Conservation (phyloP, 2,113 vertebrate species). For the Okapia johnstoni region DNA sequence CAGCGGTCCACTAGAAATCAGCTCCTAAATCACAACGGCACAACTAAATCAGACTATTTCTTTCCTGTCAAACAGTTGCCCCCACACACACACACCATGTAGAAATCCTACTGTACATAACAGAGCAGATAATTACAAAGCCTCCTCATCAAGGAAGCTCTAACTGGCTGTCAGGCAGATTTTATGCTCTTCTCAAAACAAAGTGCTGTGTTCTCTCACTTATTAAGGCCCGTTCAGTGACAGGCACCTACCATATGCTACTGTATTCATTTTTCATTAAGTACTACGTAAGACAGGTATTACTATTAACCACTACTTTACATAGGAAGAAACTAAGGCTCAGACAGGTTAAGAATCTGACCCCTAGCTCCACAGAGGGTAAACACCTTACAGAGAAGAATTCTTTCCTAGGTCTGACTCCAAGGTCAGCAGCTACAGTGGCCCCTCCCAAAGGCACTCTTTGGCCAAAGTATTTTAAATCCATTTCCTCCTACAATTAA, state of each 20-base stretch:
- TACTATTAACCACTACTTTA: background rate
- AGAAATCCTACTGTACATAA: constrained; percentile 25
- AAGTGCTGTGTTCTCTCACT: background rate
- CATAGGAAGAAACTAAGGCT: constrained; percentile 12
- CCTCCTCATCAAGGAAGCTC: background rate
- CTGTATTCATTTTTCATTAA: constrained; percentile 14
- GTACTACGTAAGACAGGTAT: background rate
- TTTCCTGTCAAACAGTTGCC: background rate
- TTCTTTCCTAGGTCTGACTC: constrained; percentile 5
- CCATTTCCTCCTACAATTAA: constrained; percentile 58
- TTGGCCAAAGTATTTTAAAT: constrained; percentile 42
- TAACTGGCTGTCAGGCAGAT: background rate
- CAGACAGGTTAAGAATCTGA: background rate
- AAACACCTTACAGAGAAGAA: background rate
- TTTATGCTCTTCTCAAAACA: constrained; percentile 26
- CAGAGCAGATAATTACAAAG: constrained; percentile 21
- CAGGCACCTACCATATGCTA: background rate
- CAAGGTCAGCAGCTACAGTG: constrained; percentile 1
- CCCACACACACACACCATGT: background rate
- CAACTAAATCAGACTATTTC: constrained; percentile 38
- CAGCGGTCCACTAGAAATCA: background rate
- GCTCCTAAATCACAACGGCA: background rate
- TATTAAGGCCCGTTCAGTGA: background rate
- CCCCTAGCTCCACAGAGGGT: background rate
- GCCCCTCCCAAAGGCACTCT: background rate